Evolutionary conservation across 1,140 invertebrate genomes (phyloP).

Genomic region (Drosophila arawakana): DNA sequence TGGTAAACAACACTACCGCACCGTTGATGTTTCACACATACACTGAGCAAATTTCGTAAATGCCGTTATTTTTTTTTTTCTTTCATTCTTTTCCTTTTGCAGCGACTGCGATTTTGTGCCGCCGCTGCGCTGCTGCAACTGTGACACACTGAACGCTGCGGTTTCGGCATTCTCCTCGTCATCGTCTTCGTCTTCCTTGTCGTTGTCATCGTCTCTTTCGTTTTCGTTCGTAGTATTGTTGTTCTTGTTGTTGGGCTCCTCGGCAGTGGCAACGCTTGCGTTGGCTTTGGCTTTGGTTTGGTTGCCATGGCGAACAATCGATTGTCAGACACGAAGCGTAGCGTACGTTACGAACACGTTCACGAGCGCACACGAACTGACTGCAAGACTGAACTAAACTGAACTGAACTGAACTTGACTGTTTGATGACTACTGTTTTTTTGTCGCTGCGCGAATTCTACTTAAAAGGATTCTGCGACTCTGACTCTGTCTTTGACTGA

Average conservation of each 20-base stretch:
- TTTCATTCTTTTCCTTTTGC: constrained; percentile 6
- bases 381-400: constrained; percentile 34
- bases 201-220: constrained; percentile 18
- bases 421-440: constrained; percentile 8
- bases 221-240: constrained; percentile 10
- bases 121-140: constrained; percentile 46
- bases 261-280: constrained; percentile 7
- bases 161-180: constrained; percentile 37
- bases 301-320: constrained; percentile 73
- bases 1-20: constrained; percentile 25
- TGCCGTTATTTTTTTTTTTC: neutral
- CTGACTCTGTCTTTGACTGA: neutral
- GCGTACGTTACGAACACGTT: constrained; percentile 45
- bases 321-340: constrained; percentile 58
- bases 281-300: constrained; percentile 1
- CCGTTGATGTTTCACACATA: constrained; percentile 45
- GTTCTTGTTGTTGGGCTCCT: constrained; percentile 12
- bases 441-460: neutral
- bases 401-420: constrained; percentile 27
- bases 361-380: constrained; percentile 73
- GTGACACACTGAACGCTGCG: constrained; percentile 55
- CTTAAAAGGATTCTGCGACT: constrained; percentile 24
- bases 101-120: constrained; percentile 1
- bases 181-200: constrained; percentile 32
- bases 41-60: constrained; percentile 22